Evolutionary conservation across 2,888 invertebrate species (phyloP).

Genomic region (Mythimna loreyi): DNA sequence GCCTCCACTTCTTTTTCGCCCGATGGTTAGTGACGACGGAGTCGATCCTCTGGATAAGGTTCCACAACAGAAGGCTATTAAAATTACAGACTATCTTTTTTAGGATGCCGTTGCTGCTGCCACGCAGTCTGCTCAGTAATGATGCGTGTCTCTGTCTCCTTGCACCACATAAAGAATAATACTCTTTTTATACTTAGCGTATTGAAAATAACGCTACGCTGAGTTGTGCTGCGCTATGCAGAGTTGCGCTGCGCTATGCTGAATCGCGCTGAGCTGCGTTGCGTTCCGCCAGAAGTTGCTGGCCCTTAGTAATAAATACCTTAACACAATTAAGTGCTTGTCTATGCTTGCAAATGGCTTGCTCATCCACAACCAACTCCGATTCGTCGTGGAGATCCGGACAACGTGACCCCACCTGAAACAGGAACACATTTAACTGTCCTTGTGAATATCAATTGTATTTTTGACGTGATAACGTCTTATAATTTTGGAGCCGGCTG

Average conservation of each 20-base stretch:
- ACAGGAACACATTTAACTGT: slow-evolving; percentile 1
- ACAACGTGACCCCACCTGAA: slow-evolving; percentile 68
- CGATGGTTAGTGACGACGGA: no score
- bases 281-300: not conserved
- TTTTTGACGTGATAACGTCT: no score
- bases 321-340: slow-evolving; percentile 89
- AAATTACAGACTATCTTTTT: no score
- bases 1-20: no score
- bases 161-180: no score
- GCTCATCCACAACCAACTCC: slow-evolving; percentile 74
- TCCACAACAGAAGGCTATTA: no score
- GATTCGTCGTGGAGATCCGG: slow-evolving; percentile 76
- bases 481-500: no score
- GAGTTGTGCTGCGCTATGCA: not conserved
- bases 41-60: no score
- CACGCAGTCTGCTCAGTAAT: no score
- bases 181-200: not conserved
- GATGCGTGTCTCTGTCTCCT: no score
- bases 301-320: slow-evolving; percentile 68
- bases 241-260: not conserved
- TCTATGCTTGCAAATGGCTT: slow-evolving; percentile 77
- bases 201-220: not conserved
- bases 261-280: not conserved
- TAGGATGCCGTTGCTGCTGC: no score
- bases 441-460: not conserved